Evolutionary conservation across 2,797 vertebrate genomes (phyloP).

Genomic region (Buceros bicornis): DNA sequence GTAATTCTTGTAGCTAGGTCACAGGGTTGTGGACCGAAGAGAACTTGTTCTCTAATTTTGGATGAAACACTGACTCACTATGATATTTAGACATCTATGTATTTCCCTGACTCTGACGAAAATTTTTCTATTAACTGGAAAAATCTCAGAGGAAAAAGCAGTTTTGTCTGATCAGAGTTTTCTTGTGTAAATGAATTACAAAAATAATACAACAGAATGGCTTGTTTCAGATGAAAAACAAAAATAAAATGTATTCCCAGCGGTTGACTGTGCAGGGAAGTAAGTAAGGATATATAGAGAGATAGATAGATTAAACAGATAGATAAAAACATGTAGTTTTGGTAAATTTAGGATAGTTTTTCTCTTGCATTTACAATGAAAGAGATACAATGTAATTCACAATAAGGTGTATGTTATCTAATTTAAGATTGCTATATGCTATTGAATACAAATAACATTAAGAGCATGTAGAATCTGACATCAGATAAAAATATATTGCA

Average conservation of each 20-base stretch:
- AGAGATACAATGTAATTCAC: not conserved
- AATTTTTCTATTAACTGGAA: not conserved
- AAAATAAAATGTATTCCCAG: not conserved
- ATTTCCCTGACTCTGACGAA: not conserved
- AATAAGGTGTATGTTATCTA: not conserved
- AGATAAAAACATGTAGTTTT: not conserved
- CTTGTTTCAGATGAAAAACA: not conserved
- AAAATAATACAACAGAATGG: not conserved
- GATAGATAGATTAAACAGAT: not conserved
- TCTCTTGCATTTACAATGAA: not conserved
- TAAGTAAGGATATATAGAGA: not conserved
- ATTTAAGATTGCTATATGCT: not conserved
- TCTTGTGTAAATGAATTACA: not conserved
- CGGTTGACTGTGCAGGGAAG: not conserved
- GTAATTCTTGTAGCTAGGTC: not conserved
- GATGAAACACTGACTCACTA: not conserved
- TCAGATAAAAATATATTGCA: not conserved
- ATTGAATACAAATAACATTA: not conserved
- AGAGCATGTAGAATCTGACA: not conserved
- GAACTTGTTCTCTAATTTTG: not conserved
- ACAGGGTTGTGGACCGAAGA: not conserved
- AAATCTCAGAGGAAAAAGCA: not conserved
- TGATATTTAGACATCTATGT: not conserved
- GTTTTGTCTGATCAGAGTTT: not conserved
- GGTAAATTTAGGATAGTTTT: not conserved